A percentile compares a stretch with the other conserved stretches of the same genome.
These are phyloP conservation scores for Oligia fasciuncula DNA, from an alignment of 2,888 invertebrate genomes.

Conservation along the genomic window DNA sequence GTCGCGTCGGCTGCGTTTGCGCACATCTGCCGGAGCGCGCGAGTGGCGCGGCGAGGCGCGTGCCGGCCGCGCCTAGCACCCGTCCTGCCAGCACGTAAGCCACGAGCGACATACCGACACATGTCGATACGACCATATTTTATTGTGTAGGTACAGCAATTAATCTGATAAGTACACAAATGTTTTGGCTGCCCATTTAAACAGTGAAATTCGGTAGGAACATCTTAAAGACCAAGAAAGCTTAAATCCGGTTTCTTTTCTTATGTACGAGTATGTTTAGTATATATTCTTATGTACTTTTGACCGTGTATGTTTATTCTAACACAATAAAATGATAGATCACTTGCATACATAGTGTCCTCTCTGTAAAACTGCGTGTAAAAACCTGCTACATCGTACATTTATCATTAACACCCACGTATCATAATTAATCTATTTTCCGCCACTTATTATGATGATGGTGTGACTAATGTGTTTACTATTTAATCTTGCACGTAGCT, in stretches of 20 bases:
- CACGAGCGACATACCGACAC: conserved; percentile 66
- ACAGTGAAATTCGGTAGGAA: neutral
- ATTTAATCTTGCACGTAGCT: conserved; percentile 53
- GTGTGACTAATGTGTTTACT: conserved; percentile 45
- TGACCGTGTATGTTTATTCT: neutral
- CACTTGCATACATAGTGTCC: conserved; percentile 10
- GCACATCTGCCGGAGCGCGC: conserved; percentile 84
- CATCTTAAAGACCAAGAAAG: neutral
- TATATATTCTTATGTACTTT: neutral
- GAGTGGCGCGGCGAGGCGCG: conserved; percentile 69
- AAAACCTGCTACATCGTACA: conserved; percentile 17
- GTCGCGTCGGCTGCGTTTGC: conserved; percentile 75
- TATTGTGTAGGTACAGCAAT: neutral
- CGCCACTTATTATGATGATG: conserved; percentile 39
- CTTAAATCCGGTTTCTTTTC: neutral
- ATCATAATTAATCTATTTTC: conserved; percentile 59
- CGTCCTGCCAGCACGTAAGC: conserved; percentile 68
- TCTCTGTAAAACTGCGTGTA: conserved; percentile 9
- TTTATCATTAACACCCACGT: conserved; percentile 56
- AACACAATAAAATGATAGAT: conserved; percentile 3
- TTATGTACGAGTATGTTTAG: neutral
- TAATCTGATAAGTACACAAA: neutral
- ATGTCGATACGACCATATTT: conserved; percentile 13
- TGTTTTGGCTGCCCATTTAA: neutral
- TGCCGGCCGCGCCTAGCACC: conserved; percentile 67